Percentiles rank a stretch among this genome's conserved stretches.
These are phyloP conservation scores for Oncorhynchus tshawytscha DNA, from an alignment of 2,113 vertebrate genomes.

Conservation along the genomic window DNA sequence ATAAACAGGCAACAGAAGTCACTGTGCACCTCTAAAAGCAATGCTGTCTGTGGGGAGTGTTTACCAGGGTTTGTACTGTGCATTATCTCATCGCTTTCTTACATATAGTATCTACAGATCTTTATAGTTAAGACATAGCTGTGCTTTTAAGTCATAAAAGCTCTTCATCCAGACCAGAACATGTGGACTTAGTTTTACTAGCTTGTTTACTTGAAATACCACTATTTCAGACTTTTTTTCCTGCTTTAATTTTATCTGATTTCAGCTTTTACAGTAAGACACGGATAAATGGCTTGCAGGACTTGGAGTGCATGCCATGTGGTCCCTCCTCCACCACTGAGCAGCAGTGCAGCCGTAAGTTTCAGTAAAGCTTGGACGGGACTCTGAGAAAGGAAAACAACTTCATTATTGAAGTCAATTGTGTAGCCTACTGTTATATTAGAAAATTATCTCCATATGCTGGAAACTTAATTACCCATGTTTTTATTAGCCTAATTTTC, in stretches of 20 bases:
- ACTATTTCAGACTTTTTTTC: neutral
- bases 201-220: neutral
- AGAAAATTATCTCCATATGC: neutral
- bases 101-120: no score
- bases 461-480: neutral
- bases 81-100: neutral
- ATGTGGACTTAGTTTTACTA: neutral
- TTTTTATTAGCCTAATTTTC: neutral
- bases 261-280: slow-evolving; percentile 80
- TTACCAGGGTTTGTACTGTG: slow-evolving; percentile 71
- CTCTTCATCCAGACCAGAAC: neutral
- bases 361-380: neutral
- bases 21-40: slow-evolving; percentile 69
- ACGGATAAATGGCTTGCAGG: slow-evolving; percentile 76
- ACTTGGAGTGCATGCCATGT: slow-evolving; percentile 81
- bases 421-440: no score
- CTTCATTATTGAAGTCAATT: neutral
- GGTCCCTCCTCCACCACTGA: slow-evolving; percentile 66
- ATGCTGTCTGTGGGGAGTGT: slow-evolving; percentile 77
- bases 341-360: slow-evolving; percentile 65
- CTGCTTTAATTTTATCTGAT: neutral
- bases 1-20: slow-evolving; percentile 76
- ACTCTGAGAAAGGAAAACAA: neutral
- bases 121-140: neutral
- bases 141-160: neutral